Evolutionary conservation across 2,113 vertebrate genomes (phyloP).

Genomic region (Microtus pennsylvanicus): DNA sequence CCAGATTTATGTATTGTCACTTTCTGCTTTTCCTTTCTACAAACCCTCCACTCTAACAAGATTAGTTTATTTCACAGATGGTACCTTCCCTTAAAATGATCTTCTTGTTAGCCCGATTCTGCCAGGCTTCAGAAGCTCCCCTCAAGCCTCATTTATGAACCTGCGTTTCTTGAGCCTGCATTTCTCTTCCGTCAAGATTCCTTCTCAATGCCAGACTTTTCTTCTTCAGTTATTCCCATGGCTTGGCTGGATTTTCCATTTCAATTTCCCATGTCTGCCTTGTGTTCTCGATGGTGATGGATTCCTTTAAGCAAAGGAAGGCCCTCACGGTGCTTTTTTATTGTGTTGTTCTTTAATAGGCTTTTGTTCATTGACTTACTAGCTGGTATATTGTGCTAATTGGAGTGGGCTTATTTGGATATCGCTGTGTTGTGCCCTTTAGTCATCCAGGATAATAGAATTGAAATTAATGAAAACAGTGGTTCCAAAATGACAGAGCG

Average conservation of each 20-base stretch:
- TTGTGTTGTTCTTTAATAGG: not conserved
- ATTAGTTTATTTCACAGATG: not conserved
- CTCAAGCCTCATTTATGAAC: not conserved
- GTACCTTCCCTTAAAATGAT: not conserved
- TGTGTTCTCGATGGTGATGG: not conserved
- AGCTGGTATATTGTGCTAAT: constrained; percentile 22
- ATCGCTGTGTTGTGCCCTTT: constrained; percentile 64
- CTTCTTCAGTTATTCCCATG: not conserved
- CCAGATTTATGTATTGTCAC: not conserved
- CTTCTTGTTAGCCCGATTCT: not conserved
- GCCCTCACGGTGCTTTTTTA: not conserved
- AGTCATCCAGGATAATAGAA: constrained; percentile 63
- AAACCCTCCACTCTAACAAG: not conserved
- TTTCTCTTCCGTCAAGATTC: constrained; percentile 14
- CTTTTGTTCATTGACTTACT: constrained; percentile 34
- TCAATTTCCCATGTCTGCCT: constrained; percentile 18
- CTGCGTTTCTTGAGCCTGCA: not conserved
- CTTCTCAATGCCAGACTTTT: not conserved
- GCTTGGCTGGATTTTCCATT: not conserved
- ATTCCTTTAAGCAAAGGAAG: constrained; percentile 49
- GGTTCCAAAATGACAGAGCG: constrained; percentile 39
- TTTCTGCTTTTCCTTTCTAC: not conserved
- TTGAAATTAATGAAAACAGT: constrained; percentile 66
- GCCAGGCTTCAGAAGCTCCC: not conserved
- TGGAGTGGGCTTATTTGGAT: constrained; percentile 53